Conservation (phyloP, 2,888 invertebrate species). For the Agonopterix arenella region DNA sequence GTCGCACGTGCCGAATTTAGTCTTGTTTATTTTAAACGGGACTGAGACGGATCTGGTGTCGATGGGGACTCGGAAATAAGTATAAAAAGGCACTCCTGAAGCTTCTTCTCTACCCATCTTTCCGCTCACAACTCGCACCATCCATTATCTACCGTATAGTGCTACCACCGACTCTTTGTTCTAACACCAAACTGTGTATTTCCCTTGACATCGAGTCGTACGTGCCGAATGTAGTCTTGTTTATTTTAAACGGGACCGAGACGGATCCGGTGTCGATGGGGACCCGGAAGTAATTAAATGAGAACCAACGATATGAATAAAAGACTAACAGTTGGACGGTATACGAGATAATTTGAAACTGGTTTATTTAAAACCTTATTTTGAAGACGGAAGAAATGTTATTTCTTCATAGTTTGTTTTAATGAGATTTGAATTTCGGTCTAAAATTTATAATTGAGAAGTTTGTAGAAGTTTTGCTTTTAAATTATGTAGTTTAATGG, state of each 20-base stretch:
- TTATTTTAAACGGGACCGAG: slow-evolving; percentile 18
- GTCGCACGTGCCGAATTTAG: slow-evolving; percentile 12
- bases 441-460: too few species aligned
- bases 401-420: too few species aligned
- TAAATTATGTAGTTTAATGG: too few species aligned
- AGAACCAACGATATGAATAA: slow-evolving; percentile 3
- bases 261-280: slow-evolving; percentile 17
- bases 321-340: background rate
- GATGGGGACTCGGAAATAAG: slow-evolving; percentile 10
- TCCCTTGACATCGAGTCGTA: slow-evolving; percentile 20
- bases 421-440: too few species aligned
- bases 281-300: slow-evolving; percentile 30
- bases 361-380: background rate
- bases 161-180: slow-evolving; percentile 17
- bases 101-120: too few species aligned
- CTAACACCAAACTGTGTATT: slow-evolving; percentile 24
- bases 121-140: too few species aligned
- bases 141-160: slow-evolving; percentile 2
- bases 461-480: too few species aligned
- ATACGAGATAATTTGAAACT: background rate
- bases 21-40: slow-evolving; percentile 21
- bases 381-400: background rate
- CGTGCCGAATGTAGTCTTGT: slow-evolving; percentile 15
- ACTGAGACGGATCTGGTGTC: slow-evolving; percentile 17
- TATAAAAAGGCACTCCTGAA: too few species aligned